phyloP scores from a whole-genome alignment of 2,888 invertebrate genomes.

The Ectemnius lituratus region DNA sequence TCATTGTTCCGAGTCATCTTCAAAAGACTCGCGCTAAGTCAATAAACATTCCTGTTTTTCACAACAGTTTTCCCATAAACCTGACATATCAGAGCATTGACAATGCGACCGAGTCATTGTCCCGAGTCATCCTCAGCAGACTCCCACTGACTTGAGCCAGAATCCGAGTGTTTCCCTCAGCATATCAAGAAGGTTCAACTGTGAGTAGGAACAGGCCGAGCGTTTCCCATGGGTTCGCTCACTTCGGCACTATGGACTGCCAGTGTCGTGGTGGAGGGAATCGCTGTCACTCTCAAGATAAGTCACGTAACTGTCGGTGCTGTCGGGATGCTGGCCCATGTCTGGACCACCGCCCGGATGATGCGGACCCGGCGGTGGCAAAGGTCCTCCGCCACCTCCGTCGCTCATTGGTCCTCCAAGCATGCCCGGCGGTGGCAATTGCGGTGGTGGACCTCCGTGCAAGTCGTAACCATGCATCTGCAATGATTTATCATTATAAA shows the following conservation, averaged over 20 bases:
- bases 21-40: too few relatives aligned
- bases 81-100: too few relatives aligned
- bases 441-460: conserved; percentile 73
- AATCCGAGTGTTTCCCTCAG: conserved; percentile 35
- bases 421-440: conserved; percentile 74
- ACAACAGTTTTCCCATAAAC: too few relatives aligned
- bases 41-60: too few relatives aligned
- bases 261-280: conserved; percentile 80
- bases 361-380: conserved; percentile 70
- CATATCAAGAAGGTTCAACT: conserved; percentile 41
- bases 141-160: neutral
- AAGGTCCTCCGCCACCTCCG: conserved; percentile 65
- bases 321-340: conserved; percentile 87
- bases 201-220: conserved; percentile 42
- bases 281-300: conserved; percentile 92
- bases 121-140: too few relatives aligned
- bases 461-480: conserved; percentile 96
- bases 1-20: too few relatives aligned
- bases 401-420: conserved; percentile 75
- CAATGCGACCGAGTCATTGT: too few relatives aligned
- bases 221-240: conserved; percentile 45
- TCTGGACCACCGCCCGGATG: conserved; percentile 77
- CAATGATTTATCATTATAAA: conserved; percentile 45
- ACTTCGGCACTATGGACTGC: conserved; percentile 79
- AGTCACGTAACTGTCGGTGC: conserved; percentile 93